Conservation (phyloP, 2,113 vertebrate genomes). For the Thinocorus orbignyianus region DNA sequence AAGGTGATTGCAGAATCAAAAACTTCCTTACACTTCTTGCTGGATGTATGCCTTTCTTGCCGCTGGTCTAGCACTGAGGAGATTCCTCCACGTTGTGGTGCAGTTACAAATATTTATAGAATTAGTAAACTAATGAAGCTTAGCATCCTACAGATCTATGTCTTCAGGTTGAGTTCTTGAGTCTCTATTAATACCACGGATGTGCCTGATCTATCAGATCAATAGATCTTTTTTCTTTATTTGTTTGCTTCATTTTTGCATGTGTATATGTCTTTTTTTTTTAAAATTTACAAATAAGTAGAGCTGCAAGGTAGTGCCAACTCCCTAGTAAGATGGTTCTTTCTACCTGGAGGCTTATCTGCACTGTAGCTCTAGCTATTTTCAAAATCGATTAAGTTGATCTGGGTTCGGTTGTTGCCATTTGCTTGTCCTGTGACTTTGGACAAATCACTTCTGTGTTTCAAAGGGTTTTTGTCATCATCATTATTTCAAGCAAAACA, state of each 20-base stretch:
- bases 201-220: not conserved
- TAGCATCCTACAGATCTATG: not conserved
- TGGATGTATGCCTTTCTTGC: not conserved
- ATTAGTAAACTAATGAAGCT: not conserved
- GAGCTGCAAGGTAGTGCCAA: not conserved
- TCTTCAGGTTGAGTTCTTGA: not conserved
- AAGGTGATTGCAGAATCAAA: not conserved
- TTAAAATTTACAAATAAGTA: not conserved
- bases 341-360: not conserved
- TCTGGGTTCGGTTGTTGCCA: not conserved
- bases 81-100: fast-evolving
- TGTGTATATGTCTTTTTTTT: fast-evolving
- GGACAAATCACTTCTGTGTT: not conserved
- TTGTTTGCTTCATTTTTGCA: not conserved
- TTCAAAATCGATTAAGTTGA: not conserved
- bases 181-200: not conserved
- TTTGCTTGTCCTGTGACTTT: not conserved
- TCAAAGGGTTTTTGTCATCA: not conserved
- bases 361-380: not conserved
- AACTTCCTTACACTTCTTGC: not conserved
- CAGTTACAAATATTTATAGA: not conserved
- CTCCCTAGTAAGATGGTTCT: not conserved
- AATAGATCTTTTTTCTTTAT: not conserved
- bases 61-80: not conserved
- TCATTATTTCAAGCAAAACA: not conserved